Base-by-base conservation (phyloP, 2,888 invertebrate species). In the Norana najaformis region DNA sequence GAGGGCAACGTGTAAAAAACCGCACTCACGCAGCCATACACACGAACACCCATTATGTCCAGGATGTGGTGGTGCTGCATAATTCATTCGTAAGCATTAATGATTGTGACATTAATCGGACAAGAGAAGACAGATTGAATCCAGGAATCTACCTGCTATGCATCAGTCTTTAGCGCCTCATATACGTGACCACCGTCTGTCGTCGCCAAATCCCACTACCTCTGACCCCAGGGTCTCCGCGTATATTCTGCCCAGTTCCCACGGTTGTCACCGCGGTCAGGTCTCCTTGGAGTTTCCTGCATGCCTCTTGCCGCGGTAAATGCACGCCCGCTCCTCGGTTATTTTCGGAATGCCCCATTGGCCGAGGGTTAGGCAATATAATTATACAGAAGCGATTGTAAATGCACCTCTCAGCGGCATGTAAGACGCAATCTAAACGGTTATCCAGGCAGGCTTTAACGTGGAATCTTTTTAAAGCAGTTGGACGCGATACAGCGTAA, bases 1-100 rank as follows among this genome's bases (percentile, higher is more conserved):
- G n/a, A n/a, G 69, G 69, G 69, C 13, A 69, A 69, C 69, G 69
- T 69, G 69, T 69, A 69, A 69, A 69, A n/a, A 69, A 69, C 1
- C 23, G 2, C 23, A 8, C 47, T 16, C 23, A 69, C 8, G 69
- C 69, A 23, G 3, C 0, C 53, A 30, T n/a, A 13, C 69, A 69
- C n/a, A 8, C 69, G 8, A 30, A 1, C n/a, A 69, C n/a, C n/a
- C n/a, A n/a, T n/a, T n/a, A n/a, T n/a, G 69, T n/a, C 69, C 30
- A 69, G 69, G 69, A 69, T 69, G n/a, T 69, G n/a, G 69, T n/a
- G 69, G n/a, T n/a, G n/a, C n/a, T n/a, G 69, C n/a, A 69, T 69
- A 69, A 69, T 69, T 69, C n/a, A 69, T 13, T 69, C 69, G 69
- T n/a, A n/a, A n/a, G 30, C 69, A n/a, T 69, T 69, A n/a, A 30